phyloP scores from a whole-genome alignment of 2,113 vertebrate species.

The Bos taurus region ARS-UCD2.0 NC_037333.1:75396001-75396500 shows the following conservation, averaged over 20 bases:
- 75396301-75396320: not conserved
- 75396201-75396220: not conserved
- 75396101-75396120: not conserved
- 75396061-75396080: not conserved
- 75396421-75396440: not conserved
- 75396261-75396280: fast-evolving
- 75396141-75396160: not conserved
- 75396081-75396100: not conserved
- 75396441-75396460: not conserved
- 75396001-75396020: not conserved
- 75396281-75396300: not conserved
- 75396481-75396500: not conserved
- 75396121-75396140: not conserved
- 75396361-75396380: not conserved
- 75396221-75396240: not conserved
- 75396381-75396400: not conserved
- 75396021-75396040: not conserved
- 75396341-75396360: not conserved
- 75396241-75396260: not conserved
- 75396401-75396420: not conserved
- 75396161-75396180: not conserved
- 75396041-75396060: not conserved
- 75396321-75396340: not conserved
- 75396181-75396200: not conserved
- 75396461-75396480: not conserved